Conservation (phyloP, 2,113 vertebrate genomes). For the Illadopsis cleaveri region DNA sequence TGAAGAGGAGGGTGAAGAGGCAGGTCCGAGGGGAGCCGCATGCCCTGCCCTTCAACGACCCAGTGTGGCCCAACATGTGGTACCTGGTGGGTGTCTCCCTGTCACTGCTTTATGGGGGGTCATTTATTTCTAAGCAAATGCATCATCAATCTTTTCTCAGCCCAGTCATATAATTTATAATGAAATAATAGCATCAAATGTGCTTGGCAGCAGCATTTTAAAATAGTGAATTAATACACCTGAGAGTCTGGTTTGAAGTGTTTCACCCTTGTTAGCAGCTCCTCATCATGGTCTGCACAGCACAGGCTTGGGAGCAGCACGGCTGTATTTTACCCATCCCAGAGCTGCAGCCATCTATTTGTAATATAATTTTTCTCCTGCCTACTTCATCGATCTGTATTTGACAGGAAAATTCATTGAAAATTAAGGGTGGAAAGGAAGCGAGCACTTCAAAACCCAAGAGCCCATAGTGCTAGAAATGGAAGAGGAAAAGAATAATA, state of each 20-base stretch:
- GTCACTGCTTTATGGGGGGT: not conserved
- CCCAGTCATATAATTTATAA: not conserved
- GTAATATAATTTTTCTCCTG: not conserved
- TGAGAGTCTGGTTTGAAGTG: not conserved
- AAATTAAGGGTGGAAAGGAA: slow-evolving; percentile 11
- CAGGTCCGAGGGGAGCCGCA: slow-evolving; percentile 64
- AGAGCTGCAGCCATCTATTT: not conserved
- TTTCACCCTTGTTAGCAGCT: not conserved
- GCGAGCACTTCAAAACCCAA: not conserved
- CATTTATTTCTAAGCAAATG: not conserved
- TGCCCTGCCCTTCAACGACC: slow-evolving; percentile 84
- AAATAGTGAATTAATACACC: not conserved
- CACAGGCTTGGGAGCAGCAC: not conserved
- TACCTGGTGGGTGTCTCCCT: slow-evolving; percentile 85
- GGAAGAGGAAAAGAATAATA: not conserved
- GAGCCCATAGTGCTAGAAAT: not conserved
- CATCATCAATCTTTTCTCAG: not conserved
- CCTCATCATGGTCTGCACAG: not conserved
- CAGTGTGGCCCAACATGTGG: slow-evolving; percentile 95
- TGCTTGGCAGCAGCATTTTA: not conserved
- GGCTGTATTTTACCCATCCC: not conserved
- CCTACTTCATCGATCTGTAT: not conserved
- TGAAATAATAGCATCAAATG: not conserved
- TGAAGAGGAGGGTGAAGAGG: slow-evolving; percentile 87
- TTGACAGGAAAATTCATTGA: slow-evolving; percentile 27